Evolutionary conservation across 2,113 vertebrate genomes (phyloP), one percentile per base, ranked within the genome.

Genomic region (Mixornis gularis): DNA sequence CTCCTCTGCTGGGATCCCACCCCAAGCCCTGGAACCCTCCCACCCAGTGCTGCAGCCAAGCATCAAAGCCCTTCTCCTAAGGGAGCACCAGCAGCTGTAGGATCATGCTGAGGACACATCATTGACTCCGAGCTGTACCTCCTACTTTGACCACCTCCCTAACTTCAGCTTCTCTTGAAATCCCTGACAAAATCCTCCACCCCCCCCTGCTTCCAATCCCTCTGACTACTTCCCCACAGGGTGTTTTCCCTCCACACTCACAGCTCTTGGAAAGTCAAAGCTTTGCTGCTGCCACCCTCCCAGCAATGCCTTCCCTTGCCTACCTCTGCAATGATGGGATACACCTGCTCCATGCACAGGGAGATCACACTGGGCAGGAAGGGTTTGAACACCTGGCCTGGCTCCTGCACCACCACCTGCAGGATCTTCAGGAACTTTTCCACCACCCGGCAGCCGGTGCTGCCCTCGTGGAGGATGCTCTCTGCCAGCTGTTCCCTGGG

Each of bases 391-490:
- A 98, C 98, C 94, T 99, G 99, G 84, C 99, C 99, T 0, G 99
- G 99, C 71, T 99, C 99, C 96, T 99, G 99, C 36, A 99, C 99
- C 94, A 99, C 99, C 97, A 99, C 99, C 90, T 99, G 98, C 49
- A 99, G 97, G 85, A 99, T 99, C 95, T 99, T 99, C 81, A 99
- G 97, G 85, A 99, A 99, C 96, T 99, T 99, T 93, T 99, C 98
- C 17, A 99, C 99, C 94, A 99, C 99, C 30, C 98, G 96, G 76
- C 99, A 99, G 34, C 99, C 99, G 0, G 99, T 98, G 89, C 99
- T 99, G 87, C 99, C 99, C 90, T 99, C 99, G 1, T 99, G 98
- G 46, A 99, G 97, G 94, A 99, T 99, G 96, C 99, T 99, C 97
- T 99, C 98, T 9, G 99, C 98, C 96, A 99, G 77, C 97, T 99